A percentile compares a stretch with the other conserved stretches of the same genome.
phyloP scores from a whole-genome alignment of 2,113 vertebrate genomes.

The Coracopsis vasa region DNA sequence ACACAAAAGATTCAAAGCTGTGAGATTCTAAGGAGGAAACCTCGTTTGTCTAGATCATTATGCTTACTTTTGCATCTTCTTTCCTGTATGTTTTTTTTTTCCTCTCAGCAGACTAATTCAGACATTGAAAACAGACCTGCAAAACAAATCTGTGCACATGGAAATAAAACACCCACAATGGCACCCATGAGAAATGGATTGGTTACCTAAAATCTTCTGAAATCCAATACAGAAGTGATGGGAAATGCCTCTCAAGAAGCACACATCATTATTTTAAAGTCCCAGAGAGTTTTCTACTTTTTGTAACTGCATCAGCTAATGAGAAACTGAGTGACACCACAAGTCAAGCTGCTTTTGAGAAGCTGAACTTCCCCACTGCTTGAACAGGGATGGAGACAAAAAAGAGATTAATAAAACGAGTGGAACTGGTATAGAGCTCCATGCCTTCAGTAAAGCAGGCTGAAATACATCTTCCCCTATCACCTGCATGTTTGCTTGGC shows the following conservation, averaged over 20 bases:
- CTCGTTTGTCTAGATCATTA: background rate
- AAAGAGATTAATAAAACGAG: background rate
- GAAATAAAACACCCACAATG: background rate
- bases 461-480: background rate
- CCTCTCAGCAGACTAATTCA: background rate
- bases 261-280: background rate
- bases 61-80: background rate
- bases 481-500: background rate
- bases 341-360: background rate
- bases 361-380: background rate
- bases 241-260: background rate
- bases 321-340: background rate
- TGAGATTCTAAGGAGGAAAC: background rate
- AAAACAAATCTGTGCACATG: background rate
- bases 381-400: background rate
- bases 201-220: background rate
- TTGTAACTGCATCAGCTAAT: background rate
- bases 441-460: background rate
- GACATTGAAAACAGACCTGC: background rate
- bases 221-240: background rate
- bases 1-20: background rate
- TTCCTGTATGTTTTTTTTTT: background rate
- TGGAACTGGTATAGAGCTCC: background rate
- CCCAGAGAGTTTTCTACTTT: background rate
- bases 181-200: background rate